A percentile compares a stretch with the other conserved stretches of the same genome.
Evolutionary conservation across 2,888 invertebrate species (phyloP).

Genomic region (Drosophila emarginata): DNA sequence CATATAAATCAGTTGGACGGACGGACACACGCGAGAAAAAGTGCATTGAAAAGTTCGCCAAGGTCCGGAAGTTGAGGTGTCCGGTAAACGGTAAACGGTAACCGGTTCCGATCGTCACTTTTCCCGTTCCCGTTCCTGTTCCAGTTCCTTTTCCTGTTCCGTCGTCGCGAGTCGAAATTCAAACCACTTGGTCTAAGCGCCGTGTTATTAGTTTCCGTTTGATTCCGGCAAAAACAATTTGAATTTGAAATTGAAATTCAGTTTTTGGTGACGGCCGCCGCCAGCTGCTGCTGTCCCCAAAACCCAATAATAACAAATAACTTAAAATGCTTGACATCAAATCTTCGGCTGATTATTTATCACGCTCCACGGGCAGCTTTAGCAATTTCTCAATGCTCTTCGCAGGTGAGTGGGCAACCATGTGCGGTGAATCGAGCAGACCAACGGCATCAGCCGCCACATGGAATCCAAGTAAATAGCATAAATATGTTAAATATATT

Average conservation of each 20-base stretch:
- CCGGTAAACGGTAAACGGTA: slow-evolving; percentile 83
- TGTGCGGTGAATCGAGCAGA: slow-evolving; percentile 69
- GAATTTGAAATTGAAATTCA: slow-evolving; percentile 36
- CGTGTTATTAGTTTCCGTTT: slow-evolving; percentile 71
- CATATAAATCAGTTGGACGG: slow-evolving; percentile 54
- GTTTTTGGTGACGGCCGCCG: slow-evolving; percentile 35
- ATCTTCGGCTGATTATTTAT: slow-evolving; percentile 94
- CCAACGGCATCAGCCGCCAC: slow-evolving; percentile 65
- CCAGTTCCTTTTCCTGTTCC: slow-evolving; percentile 81
- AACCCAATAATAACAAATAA: background rate
- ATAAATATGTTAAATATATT: background rate
- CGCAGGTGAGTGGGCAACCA: slow-evolving; percentile 87
- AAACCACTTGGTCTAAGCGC: slow-evolving; percentile 30
- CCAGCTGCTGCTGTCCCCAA: slow-evolving; percentile 72
- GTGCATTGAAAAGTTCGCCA: slow-evolving; percentile 78
- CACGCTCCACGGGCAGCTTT: slow-evolving; percentile 92
- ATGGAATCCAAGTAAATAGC: slow-evolving; percentile 73
- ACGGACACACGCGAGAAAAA: slow-evolving; percentile 43
- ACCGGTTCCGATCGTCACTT: slow-evolving; percentile 84
- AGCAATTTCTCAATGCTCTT: slow-evolving; percentile 98
- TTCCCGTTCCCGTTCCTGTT: slow-evolving; percentile 83
- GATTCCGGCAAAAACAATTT: slow-evolving; percentile 48
- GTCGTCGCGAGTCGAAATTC: slow-evolving; percentile 56
- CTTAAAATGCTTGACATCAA: slow-evolving; percentile 94
- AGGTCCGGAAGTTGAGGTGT: slow-evolving; percentile 83